Evolutionary conservation across 1,140 invertebrate species (phyloP), one percentile per base, ranked within the genome.

Genomic region (Scaptomyza montana): DNA sequence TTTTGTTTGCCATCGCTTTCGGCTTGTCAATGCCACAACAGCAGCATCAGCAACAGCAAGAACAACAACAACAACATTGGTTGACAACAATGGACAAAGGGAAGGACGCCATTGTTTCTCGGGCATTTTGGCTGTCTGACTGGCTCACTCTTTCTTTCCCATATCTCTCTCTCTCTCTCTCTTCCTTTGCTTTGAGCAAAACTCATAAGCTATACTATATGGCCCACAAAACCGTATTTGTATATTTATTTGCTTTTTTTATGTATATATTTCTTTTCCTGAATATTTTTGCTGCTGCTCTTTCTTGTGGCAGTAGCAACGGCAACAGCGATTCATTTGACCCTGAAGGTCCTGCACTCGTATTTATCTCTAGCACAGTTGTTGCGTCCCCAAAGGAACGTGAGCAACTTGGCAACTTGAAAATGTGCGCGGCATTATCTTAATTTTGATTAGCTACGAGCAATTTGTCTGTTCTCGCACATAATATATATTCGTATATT

Each of bases 1-100:
- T 66, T 36, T 72, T 72, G 69, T 72, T 72, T 72, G 63, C 69
- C 69, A 66, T 66, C 63, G 63, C 69, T 72, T 72, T 72, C 67
- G 69, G 69, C 69, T 72, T 72, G 69, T 72, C 69, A 72, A 72
- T 72, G 69, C 19, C 69, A 53, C 13, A 59, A 41, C 9, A 67
- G 55, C 45, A 63, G 33, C 43, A 62, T 25, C 25, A 67, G 30
- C 36, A 45, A 36, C 28, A 70, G 25, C 41, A 55, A 55, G 36
- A 43, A 25, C 12, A 12, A n/a, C 12, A 12, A 43, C 28, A 70
- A 51, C 43, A 47, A 21, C 2, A 25, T 0, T 25, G 21, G 21
- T 25, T 25, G 21, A 25, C 21, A 25, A 25, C 46, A 50, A 57
- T 12, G 21, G 13, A 43, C 39, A 12, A 36, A 39, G 55, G 69